phyloP scores from a whole-genome alignment of 1,140 invertebrate species.

The Tribolium castaneum region DNA sequence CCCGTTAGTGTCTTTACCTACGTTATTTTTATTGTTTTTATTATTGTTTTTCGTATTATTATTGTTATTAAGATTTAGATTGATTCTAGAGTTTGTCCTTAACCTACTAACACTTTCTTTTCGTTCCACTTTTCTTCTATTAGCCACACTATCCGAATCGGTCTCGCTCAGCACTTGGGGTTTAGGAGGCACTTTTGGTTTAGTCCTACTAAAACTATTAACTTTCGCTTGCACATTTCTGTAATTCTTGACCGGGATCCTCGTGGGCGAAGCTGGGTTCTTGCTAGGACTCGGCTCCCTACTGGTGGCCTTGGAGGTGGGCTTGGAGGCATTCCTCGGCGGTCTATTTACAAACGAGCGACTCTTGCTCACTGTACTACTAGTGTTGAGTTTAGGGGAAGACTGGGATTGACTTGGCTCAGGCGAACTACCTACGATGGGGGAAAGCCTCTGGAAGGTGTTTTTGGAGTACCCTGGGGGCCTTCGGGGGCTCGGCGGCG shows the following conservation, averaged over 20 bases:
- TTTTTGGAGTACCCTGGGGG: slow-evolving; percentile 30
- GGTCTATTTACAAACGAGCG: not conserved
- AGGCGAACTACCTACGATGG: slow-evolving; percentile 61
- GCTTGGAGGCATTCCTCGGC: slow-evolving; percentile 48
- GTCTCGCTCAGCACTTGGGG: slow-evolving; percentile 52
- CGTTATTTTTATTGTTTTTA: slow-evolving; percentile 32
- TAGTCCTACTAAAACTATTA: slow-evolving; percentile 59
- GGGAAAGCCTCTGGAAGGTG: slow-evolving; percentile 59
- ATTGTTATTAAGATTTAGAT: slow-evolving; percentile 49
- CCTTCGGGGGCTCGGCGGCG: slow-evolving; percentile 51
- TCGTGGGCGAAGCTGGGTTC: slow-evolving; percentile 51
- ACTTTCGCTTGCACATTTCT: slow-evolving; percentile 61
- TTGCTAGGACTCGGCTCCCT: slow-evolving; percentile 56
- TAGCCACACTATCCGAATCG: slow-evolving; percentile 41
- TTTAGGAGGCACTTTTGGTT: slow-evolving; percentile 59
- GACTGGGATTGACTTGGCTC: slow-evolving; percentile 61
- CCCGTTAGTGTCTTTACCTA: slow-evolving; percentile 22
- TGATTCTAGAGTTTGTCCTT: slow-evolving; percentile 49
- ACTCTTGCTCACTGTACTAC: slow-evolving; percentile 49
- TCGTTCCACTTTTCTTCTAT: slow-evolving; percentile 40
- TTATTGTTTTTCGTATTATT: slow-evolving; percentile 51
- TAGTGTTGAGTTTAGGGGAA: slow-evolving; percentile 59
- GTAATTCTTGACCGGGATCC: slow-evolving; percentile 56
- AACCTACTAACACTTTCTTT: slow-evolving; percentile 52
- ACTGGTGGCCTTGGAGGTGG: slow-evolving; percentile 50